Evolutionary conservation across 2,113 vertebrate genomes (phyloP).

Genomic region (Actinemys pallida): DNA sequence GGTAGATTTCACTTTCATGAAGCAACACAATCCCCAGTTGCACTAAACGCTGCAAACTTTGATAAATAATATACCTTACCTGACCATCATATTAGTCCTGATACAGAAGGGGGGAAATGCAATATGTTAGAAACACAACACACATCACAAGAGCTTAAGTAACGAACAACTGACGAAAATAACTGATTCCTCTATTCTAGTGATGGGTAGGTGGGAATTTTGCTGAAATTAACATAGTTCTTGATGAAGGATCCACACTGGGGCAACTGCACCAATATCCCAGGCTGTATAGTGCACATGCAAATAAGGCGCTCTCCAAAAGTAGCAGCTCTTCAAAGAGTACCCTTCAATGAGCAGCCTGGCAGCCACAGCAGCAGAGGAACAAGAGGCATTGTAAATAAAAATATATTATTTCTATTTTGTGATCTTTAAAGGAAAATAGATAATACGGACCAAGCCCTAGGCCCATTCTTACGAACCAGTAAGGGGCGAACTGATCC

Average conservation of each 20-base stretch:
- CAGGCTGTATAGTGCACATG: not conserved
- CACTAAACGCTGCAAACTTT: not conserved
- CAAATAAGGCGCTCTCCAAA: not conserved
- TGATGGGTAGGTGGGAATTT: not conserved
- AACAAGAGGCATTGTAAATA: fast-evolving
- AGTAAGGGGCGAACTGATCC: not conserved
- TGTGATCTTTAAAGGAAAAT: not conserved
- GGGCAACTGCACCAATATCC: not conserved
- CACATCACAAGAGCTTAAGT: not conserved
- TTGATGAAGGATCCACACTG: not conserved
- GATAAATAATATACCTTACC: not conserved
- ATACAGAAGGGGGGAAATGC: not conserved
- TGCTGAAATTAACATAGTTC: not conserved
- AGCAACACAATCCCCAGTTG: not conserved
- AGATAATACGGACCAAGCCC: not conserved
- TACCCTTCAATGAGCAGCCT: not conserved
- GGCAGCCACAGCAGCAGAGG: not conserved
- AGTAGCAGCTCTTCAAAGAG: not conserved
- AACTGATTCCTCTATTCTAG: not conserved
- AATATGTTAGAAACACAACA: not conserved
- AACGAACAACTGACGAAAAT: not conserved
- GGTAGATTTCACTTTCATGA: not conserved
- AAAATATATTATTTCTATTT: not conserved
- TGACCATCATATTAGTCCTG: not conserved
- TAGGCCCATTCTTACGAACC: not conserved